These are phyloP conservation scores for Elysia crispata DNA, from an alignment of 2,888 invertebrate genomes.

Conservation along the genomic window DNA sequence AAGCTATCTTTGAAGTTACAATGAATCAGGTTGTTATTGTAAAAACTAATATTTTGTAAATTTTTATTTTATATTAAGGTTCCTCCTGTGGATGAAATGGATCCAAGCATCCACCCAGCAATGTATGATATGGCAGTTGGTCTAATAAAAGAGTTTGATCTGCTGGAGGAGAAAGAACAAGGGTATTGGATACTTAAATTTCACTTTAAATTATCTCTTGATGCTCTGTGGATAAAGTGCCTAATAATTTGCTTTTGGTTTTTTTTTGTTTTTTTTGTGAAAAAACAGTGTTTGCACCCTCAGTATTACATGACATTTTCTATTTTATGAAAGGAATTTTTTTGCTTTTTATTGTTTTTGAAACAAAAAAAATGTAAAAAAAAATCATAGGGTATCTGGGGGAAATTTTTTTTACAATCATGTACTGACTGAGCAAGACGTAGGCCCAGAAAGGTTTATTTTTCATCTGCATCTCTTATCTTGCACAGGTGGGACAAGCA, in stretches of 20 bases:
- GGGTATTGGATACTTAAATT: conserved; percentile 58
- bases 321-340: neutral
- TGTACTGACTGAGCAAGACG: too few relatives aligned
- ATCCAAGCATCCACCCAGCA: conserved; percentile 81
- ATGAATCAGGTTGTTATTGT: conserved; percentile 1
- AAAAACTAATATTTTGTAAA: neutral
- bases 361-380: too few relatives aligned
- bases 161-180: conserved; percentile 80
- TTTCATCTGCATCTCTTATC: too few relatives aligned
- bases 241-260: neutral
- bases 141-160: conserved; percentile 84
- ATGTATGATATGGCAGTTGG: conserved; percentile 83
- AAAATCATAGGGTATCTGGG: too few relatives aligned
- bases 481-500: too few relatives aligned
- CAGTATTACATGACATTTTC: neutral
- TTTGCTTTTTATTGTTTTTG: too few relatives aligned
- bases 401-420: too few relatives aligned
- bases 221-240: neutral
- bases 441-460: too few relatives aligned
- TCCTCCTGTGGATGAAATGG: conserved; percentile 77
- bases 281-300: neutral
- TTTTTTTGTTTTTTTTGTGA: neutral
- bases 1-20: neutral
- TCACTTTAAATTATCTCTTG: neutral
- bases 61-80: conserved; percentile 33